These are phyloP conservation scores for Oeneis ivallda DNA, from an alignment of 2,888 invertebrate genomes.

Conservation along the genomic window DNA sequence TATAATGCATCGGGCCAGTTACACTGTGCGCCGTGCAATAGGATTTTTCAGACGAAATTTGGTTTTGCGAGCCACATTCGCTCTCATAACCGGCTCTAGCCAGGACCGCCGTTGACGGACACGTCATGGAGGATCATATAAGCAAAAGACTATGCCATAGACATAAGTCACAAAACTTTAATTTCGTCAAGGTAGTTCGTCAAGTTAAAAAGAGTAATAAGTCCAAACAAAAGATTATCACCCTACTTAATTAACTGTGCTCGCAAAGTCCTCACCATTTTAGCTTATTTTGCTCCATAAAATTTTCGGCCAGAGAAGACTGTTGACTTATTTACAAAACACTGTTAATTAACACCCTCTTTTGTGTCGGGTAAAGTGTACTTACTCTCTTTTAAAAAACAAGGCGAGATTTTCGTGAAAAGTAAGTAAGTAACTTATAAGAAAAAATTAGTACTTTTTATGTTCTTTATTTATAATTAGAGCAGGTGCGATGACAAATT, in stretches of 20 bases:
- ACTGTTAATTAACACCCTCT: slow-evolving; percentile 21
- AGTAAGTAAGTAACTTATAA: background rate
- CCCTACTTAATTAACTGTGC: slow-evolving; percentile 15
- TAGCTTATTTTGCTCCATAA: slow-evolving; percentile 15
- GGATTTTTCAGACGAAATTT: no score
- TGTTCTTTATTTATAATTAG: background rate
- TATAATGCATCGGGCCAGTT: no score
- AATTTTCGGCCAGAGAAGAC: slow-evolving; percentile 21
- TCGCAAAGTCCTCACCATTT: slow-evolving; percentile 5
- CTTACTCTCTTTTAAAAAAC: slow-evolving; percentile 8
- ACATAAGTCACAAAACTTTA: background rate
- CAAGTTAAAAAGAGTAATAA: slow-evolving; percentile 2
- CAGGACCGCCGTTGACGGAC: no score
- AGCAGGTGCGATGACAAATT: no score
- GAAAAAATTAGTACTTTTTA: background rate
- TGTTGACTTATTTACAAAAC: slow-evolving; percentile 25
- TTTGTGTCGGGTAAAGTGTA: slow-evolving; percentile 6
- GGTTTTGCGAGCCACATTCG: no score
- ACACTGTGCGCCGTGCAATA: no score
- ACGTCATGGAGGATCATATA: no score
- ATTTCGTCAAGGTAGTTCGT: background rate
- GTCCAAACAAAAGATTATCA: slow-evolving; percentile 15
- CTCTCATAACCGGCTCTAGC: no score
- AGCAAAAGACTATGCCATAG: background rate
- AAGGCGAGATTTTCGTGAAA: slow-evolving; percentile 1